Conservation (phyloP, 2,888 invertebrate species). For the Morpho achilles region DNA sequence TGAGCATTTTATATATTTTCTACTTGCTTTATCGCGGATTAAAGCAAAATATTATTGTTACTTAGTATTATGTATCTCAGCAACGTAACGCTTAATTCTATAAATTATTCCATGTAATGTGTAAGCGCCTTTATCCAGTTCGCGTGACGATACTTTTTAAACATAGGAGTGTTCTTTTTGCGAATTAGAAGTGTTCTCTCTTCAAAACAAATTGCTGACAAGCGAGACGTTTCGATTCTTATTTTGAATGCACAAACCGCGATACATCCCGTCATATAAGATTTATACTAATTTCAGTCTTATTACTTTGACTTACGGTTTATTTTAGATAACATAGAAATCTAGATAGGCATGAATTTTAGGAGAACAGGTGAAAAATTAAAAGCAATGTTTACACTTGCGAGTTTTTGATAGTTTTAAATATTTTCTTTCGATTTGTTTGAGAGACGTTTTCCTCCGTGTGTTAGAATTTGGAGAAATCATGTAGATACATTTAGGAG, state of each 20-base stretch:
- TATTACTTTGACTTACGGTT: conserved; percentile 23
- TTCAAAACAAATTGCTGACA: conserved; percentile 79
- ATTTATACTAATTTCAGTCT: conserved; percentile 28
- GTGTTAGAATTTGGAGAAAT: no score
- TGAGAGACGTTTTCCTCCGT: no score
- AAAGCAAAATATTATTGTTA: no score
- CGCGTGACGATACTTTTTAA: conserved; percentile 76
- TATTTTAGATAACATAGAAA: conserved; percentile 20
- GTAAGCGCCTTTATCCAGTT: conserved; percentile 41
- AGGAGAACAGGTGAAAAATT: conserved; percentile 9
- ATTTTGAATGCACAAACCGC: conserved; percentile 63
- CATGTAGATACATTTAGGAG: no score
- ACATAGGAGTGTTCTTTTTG: conserved; percentile 73
- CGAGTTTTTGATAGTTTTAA: conserved; percentile 5
- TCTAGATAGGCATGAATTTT: not conserved
- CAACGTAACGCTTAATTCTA: no score
- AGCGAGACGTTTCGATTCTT: conserved; percentile 66
- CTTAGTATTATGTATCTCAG: no score
- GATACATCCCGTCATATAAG: conserved; percentile 23
- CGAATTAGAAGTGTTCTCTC: conserved; percentile 76
- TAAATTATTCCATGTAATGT: conserved; percentile 13
- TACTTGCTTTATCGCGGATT: no score
- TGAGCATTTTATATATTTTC: no score
- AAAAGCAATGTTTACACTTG: conserved; percentile 4
- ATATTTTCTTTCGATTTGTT: not conserved